Conservation (phyloP, 2,113 vertebrate genomes). For the Daphoenositta chrysoptera region DNA sequence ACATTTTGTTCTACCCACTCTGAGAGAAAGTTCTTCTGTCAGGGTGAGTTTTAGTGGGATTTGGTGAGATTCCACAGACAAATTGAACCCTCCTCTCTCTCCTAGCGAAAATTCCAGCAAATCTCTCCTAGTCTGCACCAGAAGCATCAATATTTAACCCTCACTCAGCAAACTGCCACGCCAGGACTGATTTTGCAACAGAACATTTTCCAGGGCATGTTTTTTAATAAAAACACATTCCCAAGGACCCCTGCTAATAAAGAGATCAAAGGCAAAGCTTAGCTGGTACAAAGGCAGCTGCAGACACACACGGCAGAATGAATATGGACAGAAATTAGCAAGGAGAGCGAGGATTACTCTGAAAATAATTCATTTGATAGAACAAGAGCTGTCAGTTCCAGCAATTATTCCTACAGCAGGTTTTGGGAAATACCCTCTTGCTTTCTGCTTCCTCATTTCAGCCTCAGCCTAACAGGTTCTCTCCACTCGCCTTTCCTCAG, state of each 20-base stretch:
- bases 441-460: not conserved
- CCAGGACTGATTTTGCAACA: not conserved
- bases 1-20: not conserved
- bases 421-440: not conserved
- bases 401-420: slow-evolving; percentile 1
- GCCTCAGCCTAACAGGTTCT: not conserved
- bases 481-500: not conserved
- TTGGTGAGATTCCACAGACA: not conserved
- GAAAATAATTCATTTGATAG: not conserved
- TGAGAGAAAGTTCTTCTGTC: not conserved
- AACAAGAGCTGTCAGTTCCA: not conserved
- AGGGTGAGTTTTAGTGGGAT: not conserved
- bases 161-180: not conserved
- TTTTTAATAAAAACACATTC: slow-evolving; percentile 35
- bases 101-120: not conserved
- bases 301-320: not conserved
- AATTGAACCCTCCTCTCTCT: not conserved
- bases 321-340: not conserved
- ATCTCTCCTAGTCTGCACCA: not conserved
- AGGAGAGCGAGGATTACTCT: not conserved
- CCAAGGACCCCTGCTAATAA: not conserved
- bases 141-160: not conserved
- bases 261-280: slow-evolving; percentile 44
- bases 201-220: not conserved
- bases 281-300: not conserved